Evolutionary conservation across 2,797 vertebrate species (phyloP).

Genomic region (Urocyon cinereoargenteus): DNA sequence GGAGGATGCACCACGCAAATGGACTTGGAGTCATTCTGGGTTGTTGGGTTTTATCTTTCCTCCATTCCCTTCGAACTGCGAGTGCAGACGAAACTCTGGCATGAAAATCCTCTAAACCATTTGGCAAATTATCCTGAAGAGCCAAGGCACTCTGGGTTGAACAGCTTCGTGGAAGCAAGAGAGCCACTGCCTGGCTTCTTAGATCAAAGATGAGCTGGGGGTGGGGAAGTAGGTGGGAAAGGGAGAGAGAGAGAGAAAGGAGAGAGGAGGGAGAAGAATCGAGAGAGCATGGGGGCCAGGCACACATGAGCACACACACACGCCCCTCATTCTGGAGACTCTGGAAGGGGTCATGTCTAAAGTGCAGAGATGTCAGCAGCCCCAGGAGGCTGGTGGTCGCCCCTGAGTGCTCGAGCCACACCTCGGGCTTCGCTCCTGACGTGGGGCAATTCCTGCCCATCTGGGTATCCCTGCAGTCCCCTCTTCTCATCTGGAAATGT

Average conservation of each 20-base stretch:
- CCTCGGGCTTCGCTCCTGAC: not conserved
- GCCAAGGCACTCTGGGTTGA: not conserved
- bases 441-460: not conserved
- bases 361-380: not conserved
- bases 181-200: not conserved
- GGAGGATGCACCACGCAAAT: not conserved
- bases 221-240: no score
- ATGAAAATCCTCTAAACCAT: not conserved
- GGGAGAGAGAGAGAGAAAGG: not conserved
- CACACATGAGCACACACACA: accelerated
- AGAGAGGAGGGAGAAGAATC: not conserved
- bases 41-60: not conserved
- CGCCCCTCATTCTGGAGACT: not conserved
- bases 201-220: not conserved
- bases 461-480: not conserved
- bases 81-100: not conserved
- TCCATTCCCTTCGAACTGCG: not conserved
- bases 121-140: conserved; percentile 32
- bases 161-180: not conserved
- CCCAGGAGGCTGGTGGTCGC: not conserved
- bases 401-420: accelerated
- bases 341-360: not conserved
- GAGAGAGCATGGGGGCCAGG: not conserved
- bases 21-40: not conserved
- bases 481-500: not conserved